phyloP scores from a whole-genome alignment of 2,888 invertebrate genomes.

The Parnassius apollo region DNA sequence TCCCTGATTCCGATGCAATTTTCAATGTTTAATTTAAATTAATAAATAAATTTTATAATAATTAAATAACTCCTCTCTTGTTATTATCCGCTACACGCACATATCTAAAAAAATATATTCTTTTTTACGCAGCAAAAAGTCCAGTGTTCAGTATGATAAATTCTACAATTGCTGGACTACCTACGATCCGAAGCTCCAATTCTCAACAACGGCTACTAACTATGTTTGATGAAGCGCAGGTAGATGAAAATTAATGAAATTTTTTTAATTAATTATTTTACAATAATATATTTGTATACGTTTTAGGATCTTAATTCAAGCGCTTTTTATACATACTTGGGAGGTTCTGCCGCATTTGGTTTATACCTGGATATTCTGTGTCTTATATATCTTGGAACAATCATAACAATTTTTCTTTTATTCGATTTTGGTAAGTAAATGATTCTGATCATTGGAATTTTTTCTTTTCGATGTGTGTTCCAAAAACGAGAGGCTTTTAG shows the following conservation, averaged over 20 bases:
- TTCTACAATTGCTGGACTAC: slow-evolving; percentile 86
- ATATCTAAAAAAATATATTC: neutral
- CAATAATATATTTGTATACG: slow-evolving; percentile 3
- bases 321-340: slow-evolving; percentile 84
- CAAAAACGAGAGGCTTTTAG: too few species aligned
- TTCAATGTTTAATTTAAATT: too few species aligned
- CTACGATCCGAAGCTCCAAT: slow-evolving; percentile 87
- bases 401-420: slow-evolving; percentile 84
- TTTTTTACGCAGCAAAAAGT: slow-evolving; percentile 82
- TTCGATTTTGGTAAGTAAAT: slow-evolving; percentile 77
- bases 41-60: too few species aligned
- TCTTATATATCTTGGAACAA: slow-evolving; percentile 82
- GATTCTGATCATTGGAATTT: too few species aligned
- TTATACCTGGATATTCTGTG: slow-evolving; percentile 87
- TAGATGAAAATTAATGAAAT: slow-evolving; percentile 31
- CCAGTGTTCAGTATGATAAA: slow-evolving; percentile 90
- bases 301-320: slow-evolving; percentile 85
- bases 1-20: too few species aligned
- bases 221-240: slow-evolving; percentile 82
- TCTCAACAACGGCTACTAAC: slow-evolving; percentile 82
- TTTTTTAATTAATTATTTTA: too few species aligned
- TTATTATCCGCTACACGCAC: neutral
- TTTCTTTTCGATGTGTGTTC: too few species aligned
- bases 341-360: slow-evolving; percentile 85
- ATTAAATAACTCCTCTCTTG: too few species aligned